Percentiles rank a stretch among this genome's conserved stretches.
Conservation (phyloP, 1,140 invertebrate species). For the Mesaphorura yosii region DNA sequence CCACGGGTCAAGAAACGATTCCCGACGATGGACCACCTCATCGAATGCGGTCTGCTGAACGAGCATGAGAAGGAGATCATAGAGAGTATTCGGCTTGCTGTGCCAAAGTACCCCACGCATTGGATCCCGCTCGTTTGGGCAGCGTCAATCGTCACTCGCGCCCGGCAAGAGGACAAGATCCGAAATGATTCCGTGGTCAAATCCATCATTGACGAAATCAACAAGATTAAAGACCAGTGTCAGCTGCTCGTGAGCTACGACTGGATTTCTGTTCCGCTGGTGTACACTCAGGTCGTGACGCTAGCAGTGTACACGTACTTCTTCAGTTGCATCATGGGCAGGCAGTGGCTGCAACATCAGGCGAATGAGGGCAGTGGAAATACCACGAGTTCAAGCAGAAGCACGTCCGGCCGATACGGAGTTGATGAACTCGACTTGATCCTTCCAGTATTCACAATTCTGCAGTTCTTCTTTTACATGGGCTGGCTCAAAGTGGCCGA, state of each 20-base stretch:
- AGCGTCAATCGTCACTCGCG: slow-evolving; percentile 51
- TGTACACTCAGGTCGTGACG: slow-evolving; percentile 89
- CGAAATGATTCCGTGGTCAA: slow-evolving; percentile 56
- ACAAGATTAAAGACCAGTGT: slow-evolving; percentile 16
- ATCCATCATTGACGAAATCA: slow-evolving; percentile 41
- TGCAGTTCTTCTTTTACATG: slow-evolving; percentile 44
- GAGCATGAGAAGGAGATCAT: slow-evolving; percentile 70
- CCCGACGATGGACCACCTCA: slow-evolving; percentile 43
- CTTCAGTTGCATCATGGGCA: slow-evolving; percentile 61
- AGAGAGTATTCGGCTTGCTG: slow-evolving; percentile 55
- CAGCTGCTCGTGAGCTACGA: slow-evolving; percentile 54
- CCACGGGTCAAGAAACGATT: slow-evolving; percentile 44
- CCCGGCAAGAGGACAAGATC: slow-evolving; percentile 76
- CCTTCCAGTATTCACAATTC: slow-evolving; percentile 41
- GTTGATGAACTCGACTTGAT: slow-evolving; percentile 3
- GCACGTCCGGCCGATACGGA: slow-evolving; percentile 29
- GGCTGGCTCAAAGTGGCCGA: slow-evolving; percentile 39
- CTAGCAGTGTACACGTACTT: slow-evolving; percentile 85
- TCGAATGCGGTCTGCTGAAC: slow-evolving; percentile 47
- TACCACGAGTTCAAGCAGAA: slow-evolving; percentile 22
- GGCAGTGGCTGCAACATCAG: slow-evolving; percentile 57
- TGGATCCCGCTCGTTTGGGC: slow-evolving; percentile 92
- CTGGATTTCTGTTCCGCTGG: slow-evolving; percentile 79
- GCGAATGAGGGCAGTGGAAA: slow-evolving; percentile 13
- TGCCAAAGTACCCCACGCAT: slow-evolving; percentile 66